Evolutionary conservation across 2,797 vertebrate genomes (phyloP).

Genomic region (Anguilla megastoma): DNA sequence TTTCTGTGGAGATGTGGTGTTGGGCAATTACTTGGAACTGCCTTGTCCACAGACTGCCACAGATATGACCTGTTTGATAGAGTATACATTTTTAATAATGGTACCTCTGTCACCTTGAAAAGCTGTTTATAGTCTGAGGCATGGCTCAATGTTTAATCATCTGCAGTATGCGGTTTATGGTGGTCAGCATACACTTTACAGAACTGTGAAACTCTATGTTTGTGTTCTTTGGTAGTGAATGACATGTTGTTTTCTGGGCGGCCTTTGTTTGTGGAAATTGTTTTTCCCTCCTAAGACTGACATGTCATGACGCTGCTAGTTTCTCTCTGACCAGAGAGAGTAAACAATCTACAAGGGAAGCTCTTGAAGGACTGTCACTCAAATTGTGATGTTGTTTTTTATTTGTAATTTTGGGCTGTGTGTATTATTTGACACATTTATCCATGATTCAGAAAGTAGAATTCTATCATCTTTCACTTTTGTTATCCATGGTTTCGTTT

Average conservation of each 20-base stretch:
- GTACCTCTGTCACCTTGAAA: neutral
- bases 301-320: neutral
- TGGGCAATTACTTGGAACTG: neutral
- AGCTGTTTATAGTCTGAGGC: neutral
- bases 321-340: neutral
- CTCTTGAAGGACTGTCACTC: neutral
- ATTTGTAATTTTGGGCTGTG: neutral
- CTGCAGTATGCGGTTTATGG: neutral
- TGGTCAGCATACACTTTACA: neutral
- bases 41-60: neutral
- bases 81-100: neutral
- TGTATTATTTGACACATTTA: neutral
- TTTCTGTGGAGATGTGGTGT: neutral
- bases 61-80: neutral
- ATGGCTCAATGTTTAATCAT: neutral
- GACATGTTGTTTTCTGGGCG: neutral
- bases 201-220: neutral
- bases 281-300: neutral
- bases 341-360: neutral
- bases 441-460: neutral
- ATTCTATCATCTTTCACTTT: neutral
- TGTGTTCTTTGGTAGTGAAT: neutral
- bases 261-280: neutral
- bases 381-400: neutral
- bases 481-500: neutral